Conservation (phyloP, 2,113 vertebrate species). For the Siphamia tubifer region DNA sequence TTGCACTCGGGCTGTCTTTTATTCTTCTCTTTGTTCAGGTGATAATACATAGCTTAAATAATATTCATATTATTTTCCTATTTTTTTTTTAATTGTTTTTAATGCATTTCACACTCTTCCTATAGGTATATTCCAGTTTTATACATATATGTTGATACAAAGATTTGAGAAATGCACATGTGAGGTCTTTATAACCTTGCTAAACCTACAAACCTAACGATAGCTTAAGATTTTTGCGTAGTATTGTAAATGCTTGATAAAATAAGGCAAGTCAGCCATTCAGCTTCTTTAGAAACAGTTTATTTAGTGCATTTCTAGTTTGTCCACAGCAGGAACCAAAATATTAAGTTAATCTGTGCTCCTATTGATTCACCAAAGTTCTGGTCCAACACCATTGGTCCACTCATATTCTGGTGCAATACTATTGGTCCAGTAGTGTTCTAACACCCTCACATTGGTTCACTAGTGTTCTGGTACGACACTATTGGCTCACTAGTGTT, state of each 20-base stretch:
- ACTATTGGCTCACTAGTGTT: conserved; percentile 69
- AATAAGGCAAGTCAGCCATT: neutral
- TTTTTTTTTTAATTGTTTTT: no score
- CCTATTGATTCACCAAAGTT: conserved; percentile 61
- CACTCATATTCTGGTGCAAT: conserved; percentile 55
- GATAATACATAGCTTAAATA: no score
- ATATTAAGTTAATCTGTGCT: conserved; percentile 70
- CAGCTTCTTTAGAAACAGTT: conserved; percentile 68
- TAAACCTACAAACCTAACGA: no score
- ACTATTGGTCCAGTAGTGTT: conserved; percentile 64
- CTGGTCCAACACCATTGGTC: conserved; percentile 64
- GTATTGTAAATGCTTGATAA: neutral
- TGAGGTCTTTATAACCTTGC: no score
- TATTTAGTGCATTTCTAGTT: conserved; percentile 78
- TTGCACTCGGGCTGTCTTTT: no score
- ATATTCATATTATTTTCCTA: no score
- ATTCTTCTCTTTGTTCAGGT: no score
- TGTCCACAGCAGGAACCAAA: conserved; percentile 70
- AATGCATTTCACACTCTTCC: no score
- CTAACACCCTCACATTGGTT: conserved; percentile 43
- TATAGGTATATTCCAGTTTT: no score
- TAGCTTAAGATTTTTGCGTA: no score
- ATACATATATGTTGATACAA: no score
- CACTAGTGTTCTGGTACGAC: conserved; percentile 73
- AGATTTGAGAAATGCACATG: no score